Base-by-base conservation (phyloP, 2,113 vertebrate species). In the Diadophis punctatus region DNA sequence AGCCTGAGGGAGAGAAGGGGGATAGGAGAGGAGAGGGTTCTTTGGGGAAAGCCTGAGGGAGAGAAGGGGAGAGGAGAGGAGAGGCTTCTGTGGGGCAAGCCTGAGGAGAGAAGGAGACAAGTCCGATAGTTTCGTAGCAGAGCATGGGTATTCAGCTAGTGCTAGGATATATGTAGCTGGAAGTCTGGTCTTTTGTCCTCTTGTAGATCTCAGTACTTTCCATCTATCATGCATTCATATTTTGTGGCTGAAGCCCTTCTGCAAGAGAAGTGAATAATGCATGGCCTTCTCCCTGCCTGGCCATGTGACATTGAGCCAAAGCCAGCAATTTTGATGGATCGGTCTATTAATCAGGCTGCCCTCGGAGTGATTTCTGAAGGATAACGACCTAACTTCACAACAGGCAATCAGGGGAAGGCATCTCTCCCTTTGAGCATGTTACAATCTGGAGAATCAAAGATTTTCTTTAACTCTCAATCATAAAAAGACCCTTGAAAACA, bases 281-380 rank as follows among this genome's bases (percentile, higher is more conserved):
- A 89, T 80, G n/a, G 55, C 39, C 90, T 56, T 49, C 55, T 60
- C 84, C 20, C 53, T 60, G 55, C 90, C 87, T 92, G 91, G 63
- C 51, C 91, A 56, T 56, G 87, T 53, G 48, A 46, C 87, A 56
- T 58, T 92, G 91, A 92, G 87, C 87, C 87, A 89, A 55, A 23
- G 52, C 91, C 63, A 58, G 87, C 63, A 80, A 92, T 89, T 92
- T 88, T 92, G 91, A 92, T 89, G 91, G 91, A 89, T 89, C 91
- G 48, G 87, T 88, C 87, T 89, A 84, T 92, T 92, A 92, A 92
- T 92, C 91, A 92, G 87, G 34, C 91, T 89, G 91, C 87, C 91
- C 91, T 46, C 49, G 4, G 63, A 92, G 87, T 92, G 91, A 92
- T 92, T 92, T 92, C 91, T 92, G 55, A 89, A 92, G 91, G 91